Percentiles rank a stretch among this genome's conserved stretches.
Evolutionary conservation across 2,888 invertebrate species (phyloP).

Genomic region (Silvanus unidentatus): DNA sequence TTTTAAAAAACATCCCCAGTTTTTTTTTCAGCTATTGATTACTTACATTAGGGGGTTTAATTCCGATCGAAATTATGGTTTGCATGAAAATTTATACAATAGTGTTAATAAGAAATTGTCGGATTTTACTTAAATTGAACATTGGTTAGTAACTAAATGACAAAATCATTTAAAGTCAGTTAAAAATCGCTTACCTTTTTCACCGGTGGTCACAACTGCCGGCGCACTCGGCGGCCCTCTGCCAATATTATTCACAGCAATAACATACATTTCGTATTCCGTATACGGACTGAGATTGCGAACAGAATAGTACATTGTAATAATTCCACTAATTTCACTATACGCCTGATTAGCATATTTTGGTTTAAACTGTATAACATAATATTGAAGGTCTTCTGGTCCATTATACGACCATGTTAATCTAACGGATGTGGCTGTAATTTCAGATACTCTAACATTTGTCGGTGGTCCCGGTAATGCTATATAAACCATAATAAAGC

Average conservation of each 20-base stretch:
- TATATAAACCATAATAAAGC: slow-evolving; percentile 39
- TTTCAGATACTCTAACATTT: slow-evolving; percentile 85
- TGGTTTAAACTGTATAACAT: slow-evolving; percentile 94
- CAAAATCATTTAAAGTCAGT: slow-evolving; percentile 10
- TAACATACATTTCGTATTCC: slow-evolving; percentile 93
- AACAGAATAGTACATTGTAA: slow-evolving; percentile 88
- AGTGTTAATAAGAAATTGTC: no score
- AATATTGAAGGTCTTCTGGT: slow-evolving; percentile 87
- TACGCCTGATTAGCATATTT: slow-evolving; percentile 89
- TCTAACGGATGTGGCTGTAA: slow-evolving; percentile 88
- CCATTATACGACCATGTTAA: slow-evolving; percentile 90
- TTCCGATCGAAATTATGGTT: slow-evolving; percentile 23
- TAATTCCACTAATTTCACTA: slow-evolving; percentile 89
- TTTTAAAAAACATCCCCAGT: no score
- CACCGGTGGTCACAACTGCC: slow-evolving; percentile 89
- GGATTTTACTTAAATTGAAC: no score
- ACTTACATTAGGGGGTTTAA: no score
- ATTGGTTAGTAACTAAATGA: no score
- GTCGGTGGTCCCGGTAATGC: slow-evolving; percentile 88
- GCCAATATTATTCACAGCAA: slow-evolving; percentile 92
- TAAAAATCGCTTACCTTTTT: slow-evolving; percentile 71
- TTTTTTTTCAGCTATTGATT: no score
- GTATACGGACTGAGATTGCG: slow-evolving; percentile 88
- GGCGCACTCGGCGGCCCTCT: slow-evolving; percentile 84
- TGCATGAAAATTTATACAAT: slow-evolving; percentile 35